phyloP scores from a whole-genome alignment of 1,140 invertebrate species.

The Drosophila repleta region DNA sequence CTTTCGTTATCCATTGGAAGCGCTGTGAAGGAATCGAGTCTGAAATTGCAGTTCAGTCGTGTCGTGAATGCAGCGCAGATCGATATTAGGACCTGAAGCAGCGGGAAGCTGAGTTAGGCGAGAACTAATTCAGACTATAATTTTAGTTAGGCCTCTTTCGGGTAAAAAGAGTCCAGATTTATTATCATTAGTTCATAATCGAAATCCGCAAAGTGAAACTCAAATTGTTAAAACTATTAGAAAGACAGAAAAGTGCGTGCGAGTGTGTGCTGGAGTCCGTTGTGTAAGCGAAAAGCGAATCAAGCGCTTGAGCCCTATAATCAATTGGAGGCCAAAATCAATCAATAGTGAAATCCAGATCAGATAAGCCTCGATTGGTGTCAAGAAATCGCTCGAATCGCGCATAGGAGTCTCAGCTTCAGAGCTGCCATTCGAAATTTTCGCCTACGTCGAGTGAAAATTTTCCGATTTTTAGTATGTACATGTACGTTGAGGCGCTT shows the following conservation, averaged over 20 bases:
- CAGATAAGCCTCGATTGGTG: neutral
- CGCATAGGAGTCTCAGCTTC: constrained; percentile 4
- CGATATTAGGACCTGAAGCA: constrained; percentile 75
- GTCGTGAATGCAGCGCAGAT: constrained; percentile 83
- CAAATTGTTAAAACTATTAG: constrained; percentile 11
- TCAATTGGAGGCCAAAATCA: constrained; percentile 48
- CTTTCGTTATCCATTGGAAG: constrained; percentile 81
- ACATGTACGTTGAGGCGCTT: constrained; percentile 78
- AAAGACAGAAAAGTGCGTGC: constrained; percentile 8
- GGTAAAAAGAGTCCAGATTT: constrained; percentile 47
- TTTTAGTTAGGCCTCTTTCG: constrained; percentile 56
- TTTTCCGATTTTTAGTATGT: constrained; percentile 83
- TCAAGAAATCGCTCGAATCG: constrained; percentile 4
- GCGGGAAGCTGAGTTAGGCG: constrained; percentile 45
- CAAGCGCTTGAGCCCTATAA: constrained; percentile 25
- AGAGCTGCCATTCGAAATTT: constrained; percentile 51
- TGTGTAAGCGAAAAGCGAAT: constrained; percentile 75
- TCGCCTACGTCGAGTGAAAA: constrained; percentile 74
- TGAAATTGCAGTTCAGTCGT: constrained; percentile 83
- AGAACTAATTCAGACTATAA: constrained; percentile 65
- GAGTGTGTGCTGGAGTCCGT: constrained; percentile 32
- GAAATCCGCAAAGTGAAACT: constrained; percentile 11
- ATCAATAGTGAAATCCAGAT: constrained; percentile 54
- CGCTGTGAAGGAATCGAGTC: constrained; percentile 75
- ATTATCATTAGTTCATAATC: constrained; percentile 3